Percentiles rank a stretch among this genome's conserved stretches.
These are phyloP conservation scores for Macquaria australasica DNA, from an alignment of 2,113 vertebrate species.

Conservation along the genomic window DNA sequence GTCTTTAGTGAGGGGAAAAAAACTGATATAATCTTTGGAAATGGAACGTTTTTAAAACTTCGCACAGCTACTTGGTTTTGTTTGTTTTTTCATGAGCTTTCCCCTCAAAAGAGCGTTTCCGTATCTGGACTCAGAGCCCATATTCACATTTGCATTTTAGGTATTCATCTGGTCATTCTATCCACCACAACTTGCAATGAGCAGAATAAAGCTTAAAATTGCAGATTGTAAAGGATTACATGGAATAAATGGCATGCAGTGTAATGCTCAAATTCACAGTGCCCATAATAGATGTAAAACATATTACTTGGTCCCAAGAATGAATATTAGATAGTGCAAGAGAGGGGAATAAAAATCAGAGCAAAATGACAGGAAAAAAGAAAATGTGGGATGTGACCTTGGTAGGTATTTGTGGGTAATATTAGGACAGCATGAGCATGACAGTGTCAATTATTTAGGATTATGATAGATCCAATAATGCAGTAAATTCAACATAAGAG, in stretches of 20 bases:
- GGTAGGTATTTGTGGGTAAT: constrained; percentile 18
- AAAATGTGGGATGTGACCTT: constrained; percentile 22
- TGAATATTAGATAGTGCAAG: neutral
- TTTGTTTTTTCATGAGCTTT: constrained; percentile 22
- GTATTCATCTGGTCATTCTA: constrained; percentile 43
- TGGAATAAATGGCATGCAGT: constrained; percentile 34
- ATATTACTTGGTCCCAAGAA: neutral
- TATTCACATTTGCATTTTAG: constrained; percentile 37
- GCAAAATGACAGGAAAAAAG: neutral
- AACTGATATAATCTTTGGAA: constrained; percentile 61
- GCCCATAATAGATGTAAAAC: constrained; percentile 19
- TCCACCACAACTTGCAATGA: constrained; percentile 32
- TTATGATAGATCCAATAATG: constrained; percentile 14
- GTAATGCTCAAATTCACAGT: constrained; percentile 19
- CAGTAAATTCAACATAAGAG: constrained; percentile 19
- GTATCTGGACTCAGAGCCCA: constrained; percentile 4
- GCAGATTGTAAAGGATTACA: constrained; percentile 24
- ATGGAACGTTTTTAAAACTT: constrained; percentile 54
- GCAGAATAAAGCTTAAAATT: constrained; percentile 34
- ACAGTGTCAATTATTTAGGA: neutral
- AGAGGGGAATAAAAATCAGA: neutral
- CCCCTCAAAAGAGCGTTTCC: neutral
- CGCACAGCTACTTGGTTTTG: constrained; percentile 43
- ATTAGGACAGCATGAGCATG: neutral
- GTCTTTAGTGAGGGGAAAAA: constrained; percentile 56